Percentiles rank a stretch among this genome's conserved stretches.
phyloP scores from a whole-genome alignment of 2,888 invertebrate genomes.

The Hypomecis atomaria region DNA sequence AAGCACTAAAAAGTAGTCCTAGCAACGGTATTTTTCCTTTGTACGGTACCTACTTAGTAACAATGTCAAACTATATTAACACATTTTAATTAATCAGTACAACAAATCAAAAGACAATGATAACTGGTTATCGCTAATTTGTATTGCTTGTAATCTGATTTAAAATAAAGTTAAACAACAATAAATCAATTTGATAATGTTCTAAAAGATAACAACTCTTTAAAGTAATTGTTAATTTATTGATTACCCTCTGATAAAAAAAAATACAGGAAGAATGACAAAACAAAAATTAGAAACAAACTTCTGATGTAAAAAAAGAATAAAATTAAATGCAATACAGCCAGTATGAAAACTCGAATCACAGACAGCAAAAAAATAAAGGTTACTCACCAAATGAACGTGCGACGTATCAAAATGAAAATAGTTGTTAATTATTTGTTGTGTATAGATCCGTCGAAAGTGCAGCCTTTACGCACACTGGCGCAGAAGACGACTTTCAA shows the following conservation, averaged over 20 bases:
- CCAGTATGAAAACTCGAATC: slow-evolving; percentile 5
- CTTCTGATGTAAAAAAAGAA: background rate
- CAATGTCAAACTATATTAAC: too few species aligned
- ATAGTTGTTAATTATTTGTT: slow-evolving; percentile 15
- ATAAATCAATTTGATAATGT: background rate
- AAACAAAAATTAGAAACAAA: background rate
- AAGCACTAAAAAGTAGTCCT: too few species aligned
- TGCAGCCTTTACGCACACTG: slow-evolving; percentile 83
- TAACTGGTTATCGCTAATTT: background rate
- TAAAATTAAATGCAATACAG: background rate
- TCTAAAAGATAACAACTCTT: background rate
- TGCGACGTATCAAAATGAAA: slow-evolving; percentile 41
- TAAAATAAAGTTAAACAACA: background rate
- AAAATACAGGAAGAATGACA: background rate
- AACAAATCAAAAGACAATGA: background rate
- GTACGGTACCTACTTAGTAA: too few species aligned
- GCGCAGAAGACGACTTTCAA: slow-evolving; percentile 80
- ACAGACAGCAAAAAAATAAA: slow-evolving; percentile 14
- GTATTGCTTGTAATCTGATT: slow-evolving; percentile 18
- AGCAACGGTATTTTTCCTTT: too few species aligned
- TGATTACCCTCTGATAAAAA: background rate
- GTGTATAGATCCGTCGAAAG: slow-evolving; percentile 65
- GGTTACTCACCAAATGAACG: slow-evolving; percentile 58
- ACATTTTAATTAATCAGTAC: background rate
- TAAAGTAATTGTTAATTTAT: background rate